phyloP scores from a whole-genome alignment of 2,113 vertebrate species.

The Neolamprologus kungweensis region DNA sequence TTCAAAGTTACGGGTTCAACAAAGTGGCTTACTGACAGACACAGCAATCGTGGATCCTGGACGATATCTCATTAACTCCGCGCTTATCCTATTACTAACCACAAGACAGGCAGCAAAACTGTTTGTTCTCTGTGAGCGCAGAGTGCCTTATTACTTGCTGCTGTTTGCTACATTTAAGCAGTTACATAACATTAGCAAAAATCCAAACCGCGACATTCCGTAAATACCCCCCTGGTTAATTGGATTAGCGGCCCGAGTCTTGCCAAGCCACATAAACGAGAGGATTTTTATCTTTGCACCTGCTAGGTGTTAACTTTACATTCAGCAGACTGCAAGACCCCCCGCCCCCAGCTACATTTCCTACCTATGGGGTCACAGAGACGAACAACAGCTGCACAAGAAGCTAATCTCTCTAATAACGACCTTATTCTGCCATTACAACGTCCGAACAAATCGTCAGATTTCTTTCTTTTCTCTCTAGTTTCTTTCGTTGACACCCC shows the following conservation, averaged over 20 bases:
- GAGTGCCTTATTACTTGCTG: not conserved
- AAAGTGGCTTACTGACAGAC: not conserved
- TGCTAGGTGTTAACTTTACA: not conserved
- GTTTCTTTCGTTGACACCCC: not conserved
- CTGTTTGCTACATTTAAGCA: not conserved
- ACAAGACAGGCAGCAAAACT: not conserved
- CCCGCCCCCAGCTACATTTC: not conserved
- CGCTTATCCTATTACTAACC: not conserved
- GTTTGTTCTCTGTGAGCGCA: not conserved
- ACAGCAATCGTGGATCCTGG: not conserved
- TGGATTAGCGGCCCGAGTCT: constrained; percentile 35
- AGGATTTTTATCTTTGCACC: not conserved
- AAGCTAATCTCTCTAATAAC: not conserved
- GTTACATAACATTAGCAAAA: not conserved
- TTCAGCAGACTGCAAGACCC: not conserved
- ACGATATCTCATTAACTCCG: not conserved
- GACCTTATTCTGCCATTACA: not conserved
- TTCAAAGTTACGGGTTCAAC: not conserved
- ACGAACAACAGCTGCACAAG: not conserved
- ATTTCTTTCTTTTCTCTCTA: not conserved
- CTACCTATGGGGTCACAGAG: not conserved
- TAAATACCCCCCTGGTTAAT: constrained; percentile 21
- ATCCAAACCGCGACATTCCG: not conserved
- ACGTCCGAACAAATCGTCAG: not conserved
- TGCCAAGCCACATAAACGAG: not conserved